Base-by-base conservation (phyloP, 2,888 invertebrate species). In the Apoda limacodes region DNA sequence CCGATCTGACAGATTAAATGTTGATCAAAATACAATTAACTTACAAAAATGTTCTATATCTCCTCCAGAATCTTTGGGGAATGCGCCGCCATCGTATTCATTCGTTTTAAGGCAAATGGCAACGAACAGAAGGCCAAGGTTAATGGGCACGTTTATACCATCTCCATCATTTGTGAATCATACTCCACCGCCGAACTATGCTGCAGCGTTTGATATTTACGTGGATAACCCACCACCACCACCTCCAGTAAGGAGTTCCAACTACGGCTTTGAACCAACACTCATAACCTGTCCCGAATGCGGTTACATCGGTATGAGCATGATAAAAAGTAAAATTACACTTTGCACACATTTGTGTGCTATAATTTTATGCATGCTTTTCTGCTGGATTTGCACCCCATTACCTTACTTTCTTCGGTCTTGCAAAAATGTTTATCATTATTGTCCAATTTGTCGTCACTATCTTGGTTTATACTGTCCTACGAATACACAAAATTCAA, bases 351-450 rank as follows among this genome's bases (percentile, higher is more conserved):
- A 78, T 46, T 48, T 75, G 35, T 71, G 72, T 45, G 76, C 78
- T 1, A 45, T 63, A 28, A 30, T 65, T 5, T 46, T 80, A 20
- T 78, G 75, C 37, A 13, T 80, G n/a, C 56, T 78, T 23, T 76
- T 70, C 33, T 80, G 78, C 42, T 80, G 78, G 78, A 36, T 74
- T 29, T 80, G 78, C 48, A 72, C 59, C 2, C 78, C 78, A 0
- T 45, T 80, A 27, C 78, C 78, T 0, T 80, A 80, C 32, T 42
- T 80, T 20, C 42, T 76, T 26, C 55, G 60, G 22, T 76, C 78
- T n/a, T 80, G 78, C 48, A 78, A 78, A 48, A 67, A 76, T 39
- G 78, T 80, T 0, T 68, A 75, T 42, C 78, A 80, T 53, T 71
- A 75, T 46, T 80, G 78, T 42, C 58, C 66, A 46, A 72, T 68